A percentile compares a stretch with the other conserved stretches of the same genome.
Conservation (phyloP, 2,797 vertebrate species). For the Enteromius afrohamiltoni region DNA sequence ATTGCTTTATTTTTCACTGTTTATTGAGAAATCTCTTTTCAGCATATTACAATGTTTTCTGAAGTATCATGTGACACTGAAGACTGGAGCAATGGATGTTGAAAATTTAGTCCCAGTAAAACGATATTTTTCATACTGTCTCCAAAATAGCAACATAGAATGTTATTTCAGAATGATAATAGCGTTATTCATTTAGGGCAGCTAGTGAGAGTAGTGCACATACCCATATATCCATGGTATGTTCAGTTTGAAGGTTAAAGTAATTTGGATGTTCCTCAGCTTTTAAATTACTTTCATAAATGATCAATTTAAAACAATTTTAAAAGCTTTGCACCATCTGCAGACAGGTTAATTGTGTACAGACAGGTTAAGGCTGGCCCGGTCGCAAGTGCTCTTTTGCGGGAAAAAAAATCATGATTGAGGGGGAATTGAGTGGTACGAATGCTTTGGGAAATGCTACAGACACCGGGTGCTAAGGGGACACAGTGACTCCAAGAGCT, state of each 20-base stretch:
- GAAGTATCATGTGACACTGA: not conserved
- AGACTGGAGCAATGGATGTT: not conserved
- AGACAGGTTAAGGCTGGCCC: not conserved
- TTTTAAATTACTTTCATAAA: constrained; percentile 7
- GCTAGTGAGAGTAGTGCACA: not conserved
- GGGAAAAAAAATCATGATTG: not conserved
- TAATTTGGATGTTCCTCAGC: not conserved
- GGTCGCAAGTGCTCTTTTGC: not conserved
- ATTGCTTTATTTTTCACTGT: not conserved
- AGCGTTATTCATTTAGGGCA: not conserved
- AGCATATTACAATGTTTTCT: not conserved
- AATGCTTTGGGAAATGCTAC: constrained; percentile 1
- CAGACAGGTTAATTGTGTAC: constrained; percentile 26
- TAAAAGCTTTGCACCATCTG: not conserved
- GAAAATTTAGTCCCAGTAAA: not conserved
- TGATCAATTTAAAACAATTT: constrained; percentile 4
- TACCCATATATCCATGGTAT: not conserved
- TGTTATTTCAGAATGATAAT: constrained; percentile 11
- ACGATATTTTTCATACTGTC: not conserved
- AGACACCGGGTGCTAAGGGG: not conserved
- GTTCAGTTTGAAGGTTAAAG: constrained; percentile 10
- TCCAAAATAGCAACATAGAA: not conserved
- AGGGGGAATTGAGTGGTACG: not conserved
- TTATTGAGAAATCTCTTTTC: not conserved
- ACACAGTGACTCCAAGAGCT: not conserved